These are phyloP conservation scores for Eueides isabella DNA, from an alignment of 1,140 invertebrate genomes.

Conservation along the genomic window DNA sequence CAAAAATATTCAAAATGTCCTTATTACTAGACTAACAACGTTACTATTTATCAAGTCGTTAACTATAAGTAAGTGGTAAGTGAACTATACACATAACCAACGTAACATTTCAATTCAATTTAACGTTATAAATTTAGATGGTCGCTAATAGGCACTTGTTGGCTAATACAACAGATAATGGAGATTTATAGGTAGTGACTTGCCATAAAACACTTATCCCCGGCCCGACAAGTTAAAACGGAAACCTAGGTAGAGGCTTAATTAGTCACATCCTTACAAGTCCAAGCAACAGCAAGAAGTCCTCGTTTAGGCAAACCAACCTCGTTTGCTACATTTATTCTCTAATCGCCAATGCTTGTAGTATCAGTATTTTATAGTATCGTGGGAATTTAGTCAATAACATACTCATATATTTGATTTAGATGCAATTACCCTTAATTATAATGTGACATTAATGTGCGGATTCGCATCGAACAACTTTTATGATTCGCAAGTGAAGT, in stretches of 20 bases:
- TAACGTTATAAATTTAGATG: not conserved
- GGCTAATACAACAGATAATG: conserved; percentile 32
- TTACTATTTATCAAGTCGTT: not conserved
- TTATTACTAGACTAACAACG: not conserved
- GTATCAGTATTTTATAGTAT: conserved; percentile 16
- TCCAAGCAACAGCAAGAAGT: conserved; percentile 44
- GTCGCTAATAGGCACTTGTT: conserved; percentile 9
- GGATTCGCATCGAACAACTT: not conserved
- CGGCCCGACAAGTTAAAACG: conserved; percentile 67
- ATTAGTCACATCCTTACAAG: conserved; percentile 69
- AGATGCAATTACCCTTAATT: not conserved
- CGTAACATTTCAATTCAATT: conserved; percentile 11
- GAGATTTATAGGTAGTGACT: conserved; percentile 40
- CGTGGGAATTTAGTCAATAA: conserved; percentile 15
- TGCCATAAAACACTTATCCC: conserved; percentile 53
- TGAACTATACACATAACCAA: not conserved
- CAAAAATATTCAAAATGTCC: not conserved
- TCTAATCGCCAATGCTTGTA: conserved; percentile 36
- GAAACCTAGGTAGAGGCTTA: conserved; percentile 69
- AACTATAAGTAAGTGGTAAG: not conserved
- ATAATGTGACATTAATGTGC: conserved; percentile 14
- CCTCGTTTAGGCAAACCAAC: conserved; percentile 49
- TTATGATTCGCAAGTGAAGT: not conserved
- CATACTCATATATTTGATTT: not conserved
- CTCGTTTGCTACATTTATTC: conserved; percentile 41